Conservation (phyloP, 2,888 invertebrate genomes). For the Parnassius orleans region DNA sequence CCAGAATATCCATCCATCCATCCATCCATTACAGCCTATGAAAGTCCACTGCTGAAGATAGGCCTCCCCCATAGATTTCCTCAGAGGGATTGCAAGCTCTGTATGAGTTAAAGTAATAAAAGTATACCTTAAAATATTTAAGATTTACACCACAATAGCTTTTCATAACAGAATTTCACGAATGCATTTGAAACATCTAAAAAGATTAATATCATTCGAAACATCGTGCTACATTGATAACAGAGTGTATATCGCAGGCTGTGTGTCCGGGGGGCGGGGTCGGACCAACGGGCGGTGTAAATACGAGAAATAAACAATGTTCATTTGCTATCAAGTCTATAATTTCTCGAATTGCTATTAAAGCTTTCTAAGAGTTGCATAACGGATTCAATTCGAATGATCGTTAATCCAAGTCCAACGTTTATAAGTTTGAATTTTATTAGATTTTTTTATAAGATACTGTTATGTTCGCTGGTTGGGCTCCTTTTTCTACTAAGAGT, state of each 20-base stretch:
- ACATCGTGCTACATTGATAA: constrained; percentile 19
- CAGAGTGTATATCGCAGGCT: constrained; percentile 53
- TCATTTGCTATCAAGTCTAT: constrained; percentile 16
- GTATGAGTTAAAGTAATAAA: too few species aligned
- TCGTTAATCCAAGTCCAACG: constrained; percentile 5
- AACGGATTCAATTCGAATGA: constrained; percentile 15
- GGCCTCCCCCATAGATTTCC: too few species aligned
- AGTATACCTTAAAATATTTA: too few species aligned
- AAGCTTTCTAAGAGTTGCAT: constrained; percentile 4
- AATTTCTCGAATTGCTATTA: not conserved
- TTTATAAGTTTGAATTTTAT: not conserved
- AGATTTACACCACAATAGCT: too few species aligned
- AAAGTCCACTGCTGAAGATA: too few species aligned
- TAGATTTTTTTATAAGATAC: not conserved
- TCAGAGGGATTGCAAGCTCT: too few species aligned
- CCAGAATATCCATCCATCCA: too few species aligned
- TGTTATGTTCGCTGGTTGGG: too few species aligned
- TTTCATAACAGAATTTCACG: too few species aligned
- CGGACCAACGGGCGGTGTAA: constrained; percentile 26
- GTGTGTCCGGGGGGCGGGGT: constrained; percentile 66
- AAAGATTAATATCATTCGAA: constrained; percentile 15
- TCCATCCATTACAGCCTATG: too few species aligned
- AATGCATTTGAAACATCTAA: constrained; percentile 7
- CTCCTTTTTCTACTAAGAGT: too few species aligned
- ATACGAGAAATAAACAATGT: constrained; percentile 13